Evolutionary conservation across 2,888 invertebrate species (phyloP).

Genomic region (Pedicia rivosa): DNA sequence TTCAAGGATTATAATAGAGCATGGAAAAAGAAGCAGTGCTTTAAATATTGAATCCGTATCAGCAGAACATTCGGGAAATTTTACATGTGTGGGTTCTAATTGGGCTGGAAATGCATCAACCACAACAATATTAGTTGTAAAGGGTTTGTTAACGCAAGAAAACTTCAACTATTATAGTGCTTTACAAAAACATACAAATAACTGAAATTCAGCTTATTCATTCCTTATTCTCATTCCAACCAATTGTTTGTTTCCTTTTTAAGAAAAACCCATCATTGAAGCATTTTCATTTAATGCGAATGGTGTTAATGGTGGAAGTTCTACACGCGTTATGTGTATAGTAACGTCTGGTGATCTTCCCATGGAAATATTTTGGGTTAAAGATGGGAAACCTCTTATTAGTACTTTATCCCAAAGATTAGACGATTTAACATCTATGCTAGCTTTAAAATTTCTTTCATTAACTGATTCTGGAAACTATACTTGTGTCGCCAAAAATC

Average conservation of each 20-base stretch:
- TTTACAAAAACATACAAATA: too few relatives aligned
- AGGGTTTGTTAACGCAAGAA: constrained; percentile 29
- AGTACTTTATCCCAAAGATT: constrained; percentile 25
- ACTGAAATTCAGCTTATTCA: neutral
- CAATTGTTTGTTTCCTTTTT: constrained; percentile 7
- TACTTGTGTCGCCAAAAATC: constrained; percentile 41
- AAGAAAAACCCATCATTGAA: constrained; percentile 36
- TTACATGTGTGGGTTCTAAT: constrained; percentile 54
- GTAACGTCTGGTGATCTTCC: constrained; percentile 66
- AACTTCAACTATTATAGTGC: constrained; percentile 6
- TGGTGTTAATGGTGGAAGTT: constrained; percentile 35
- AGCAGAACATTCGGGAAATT: constrained; percentile 52
- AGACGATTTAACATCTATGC: constrained; percentile 33
- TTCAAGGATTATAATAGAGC: constrained; percentile 24
- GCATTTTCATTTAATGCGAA: constrained; percentile 35
- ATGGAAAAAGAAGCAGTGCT: constrained; percentile 43
- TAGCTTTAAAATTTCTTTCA: constrained; percentile 31
- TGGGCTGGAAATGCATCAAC: constrained; percentile 35
- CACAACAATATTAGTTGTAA: constrained; percentile 23
- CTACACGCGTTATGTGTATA: constrained; percentile 42
- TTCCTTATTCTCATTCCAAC: constrained; percentile 6
- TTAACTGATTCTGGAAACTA: constrained; percentile 36
- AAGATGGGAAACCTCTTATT: constrained; percentile 29
- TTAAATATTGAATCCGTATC: constrained; percentile 43
- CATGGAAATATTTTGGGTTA: constrained; percentile 49